Percentiles rank a stretch among this genome's conserved stretches.
These are phyloP conservation scores for Eupithecia vulgata DNA, from an alignment of 2,888 invertebrate genomes.

Conservation along the genomic window DNA sequence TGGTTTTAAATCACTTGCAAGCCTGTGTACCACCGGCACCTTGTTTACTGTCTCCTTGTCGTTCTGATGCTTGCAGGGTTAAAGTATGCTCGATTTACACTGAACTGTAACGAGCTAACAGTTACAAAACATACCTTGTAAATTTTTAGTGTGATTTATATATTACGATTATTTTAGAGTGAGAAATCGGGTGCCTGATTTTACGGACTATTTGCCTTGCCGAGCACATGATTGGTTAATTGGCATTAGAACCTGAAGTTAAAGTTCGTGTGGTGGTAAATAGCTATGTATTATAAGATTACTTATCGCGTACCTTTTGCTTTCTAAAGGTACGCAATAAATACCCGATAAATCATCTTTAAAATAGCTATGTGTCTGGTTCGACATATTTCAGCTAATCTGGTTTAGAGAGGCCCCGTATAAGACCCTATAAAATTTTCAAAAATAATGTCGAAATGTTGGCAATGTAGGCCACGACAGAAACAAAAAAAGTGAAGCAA, in stretches of 20 bases:
- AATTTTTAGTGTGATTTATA: not conserved
- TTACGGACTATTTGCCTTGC: not conserved
- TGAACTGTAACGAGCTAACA: slow-evolving; percentile 25
- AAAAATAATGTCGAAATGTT: too few relatives aligned
- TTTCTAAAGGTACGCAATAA: too few relatives aligned
- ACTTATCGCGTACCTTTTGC: too few relatives aligned
- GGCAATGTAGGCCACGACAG: not conserved
- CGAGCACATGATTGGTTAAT: not conserved
- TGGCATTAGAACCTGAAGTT: not conserved
- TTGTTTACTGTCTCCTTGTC: slow-evolving; percentile 63
- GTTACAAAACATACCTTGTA: not conserved
- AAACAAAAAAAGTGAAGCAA: not conserved
- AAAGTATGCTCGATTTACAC: slow-evolving; percentile 44
- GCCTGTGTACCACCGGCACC: slow-evolving; percentile 54
- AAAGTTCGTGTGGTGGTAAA: not conserved
- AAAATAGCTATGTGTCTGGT: not conserved
- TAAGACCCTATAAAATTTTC: not conserved
- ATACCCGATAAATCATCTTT: too few relatives aligned
- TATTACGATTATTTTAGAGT: not conserved
- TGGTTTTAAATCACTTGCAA: slow-evolving; percentile 74
- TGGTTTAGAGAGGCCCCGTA: not conserved
- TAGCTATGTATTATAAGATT: too few relatives aligned
- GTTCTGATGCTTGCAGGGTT: slow-evolving; percentile 51
- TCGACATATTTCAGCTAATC: not conserved
- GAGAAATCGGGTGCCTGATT: not conserved